A percentile compares a stretch with the other conserved stretches of the same genome.
Evolutionary conservation across 2,888 invertebrate genomes (phyloP).

Genomic region (Stictocephala bisonia): DNA sequence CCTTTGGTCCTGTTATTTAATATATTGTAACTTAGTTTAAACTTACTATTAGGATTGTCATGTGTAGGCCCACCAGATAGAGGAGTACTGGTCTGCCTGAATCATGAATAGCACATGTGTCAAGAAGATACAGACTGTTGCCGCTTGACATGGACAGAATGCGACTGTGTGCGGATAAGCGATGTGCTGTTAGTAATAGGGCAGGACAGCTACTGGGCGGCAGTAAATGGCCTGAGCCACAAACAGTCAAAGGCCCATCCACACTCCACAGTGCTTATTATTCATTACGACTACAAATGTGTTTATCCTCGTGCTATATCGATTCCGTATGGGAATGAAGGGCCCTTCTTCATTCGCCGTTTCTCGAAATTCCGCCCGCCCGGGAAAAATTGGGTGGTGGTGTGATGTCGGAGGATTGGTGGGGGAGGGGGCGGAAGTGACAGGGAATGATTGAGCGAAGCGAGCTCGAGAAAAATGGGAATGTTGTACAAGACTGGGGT

Average conservation of each 20-base stretch:
- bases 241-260: constrained; percentile 5
- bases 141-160: background rate
- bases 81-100: no score
- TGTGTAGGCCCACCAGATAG: no score
- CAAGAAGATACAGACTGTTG: no score
- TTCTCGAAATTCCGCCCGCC: constrained; percentile 46
- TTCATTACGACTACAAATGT: constrained; percentile 9
- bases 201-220: constrained; percentile 24
- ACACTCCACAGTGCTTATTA: constrained; percentile 2
- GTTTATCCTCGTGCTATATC: constrained; percentile 6
- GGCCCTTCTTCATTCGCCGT: constrained; percentile 46
- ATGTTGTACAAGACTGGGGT: constrained; percentile 42
- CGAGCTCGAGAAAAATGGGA: constrained; percentile 47
- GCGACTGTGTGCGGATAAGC: no score
- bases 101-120: no score
- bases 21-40: no score
- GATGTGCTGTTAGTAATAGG: no score
- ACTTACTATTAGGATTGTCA: no score
- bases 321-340: constrained; percentile 21
- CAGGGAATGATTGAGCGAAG: constrained; percentile 50
- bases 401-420: background rate
- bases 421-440: constrained; percentile 40
- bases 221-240: constrained; percentile 20
- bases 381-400: constrained; percentile 48
- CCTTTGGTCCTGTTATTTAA: no score